These are phyloP conservation scores for Argopecten irradians DNA, from an alignment of 1,140 invertebrate genomes.

Conservation along the genomic window DNA sequence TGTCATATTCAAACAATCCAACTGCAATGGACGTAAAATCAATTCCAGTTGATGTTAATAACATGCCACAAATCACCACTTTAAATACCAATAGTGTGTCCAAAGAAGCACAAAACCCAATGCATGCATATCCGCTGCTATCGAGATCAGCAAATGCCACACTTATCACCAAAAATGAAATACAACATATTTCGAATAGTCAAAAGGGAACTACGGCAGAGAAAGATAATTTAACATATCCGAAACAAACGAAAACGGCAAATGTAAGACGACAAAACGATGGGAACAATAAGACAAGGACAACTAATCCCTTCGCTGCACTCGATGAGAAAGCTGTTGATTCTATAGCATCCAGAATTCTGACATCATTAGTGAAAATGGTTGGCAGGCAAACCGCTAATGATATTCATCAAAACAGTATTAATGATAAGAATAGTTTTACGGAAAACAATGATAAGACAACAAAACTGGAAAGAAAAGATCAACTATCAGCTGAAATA, in stretches of 20 bases:
- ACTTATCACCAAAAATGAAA: background rate
- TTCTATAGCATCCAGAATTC: background rate
- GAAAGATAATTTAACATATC: background rate
- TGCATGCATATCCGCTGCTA: background rate
- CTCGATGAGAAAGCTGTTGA: background rate
- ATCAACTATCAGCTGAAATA: background rate
- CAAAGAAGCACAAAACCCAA: background rate
- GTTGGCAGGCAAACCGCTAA: background rate
- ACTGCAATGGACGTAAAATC: too few species aligned
- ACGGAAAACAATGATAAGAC: too few species aligned
- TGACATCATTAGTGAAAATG: background rate
- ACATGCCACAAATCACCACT: too few species aligned
- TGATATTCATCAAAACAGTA: too few species aligned
- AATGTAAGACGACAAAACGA: background rate
- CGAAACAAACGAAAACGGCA: background rate
- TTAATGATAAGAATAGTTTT: too few species aligned
- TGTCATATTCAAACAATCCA: too few species aligned
- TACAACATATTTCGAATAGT: background rate
- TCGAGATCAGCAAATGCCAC: background rate
- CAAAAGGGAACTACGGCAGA: too few species aligned
- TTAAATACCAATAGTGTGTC: too few species aligned
- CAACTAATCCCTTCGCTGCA: background rate
- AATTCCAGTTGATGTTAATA: too few species aligned
- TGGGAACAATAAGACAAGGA: background rate
- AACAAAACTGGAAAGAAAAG: background rate